Evolutionary conservation across 2,113 vertebrate species (phyloP), one percentile per base, ranked within the genome.

Genomic region (Pseudolaguvia tuberculata): DNA sequence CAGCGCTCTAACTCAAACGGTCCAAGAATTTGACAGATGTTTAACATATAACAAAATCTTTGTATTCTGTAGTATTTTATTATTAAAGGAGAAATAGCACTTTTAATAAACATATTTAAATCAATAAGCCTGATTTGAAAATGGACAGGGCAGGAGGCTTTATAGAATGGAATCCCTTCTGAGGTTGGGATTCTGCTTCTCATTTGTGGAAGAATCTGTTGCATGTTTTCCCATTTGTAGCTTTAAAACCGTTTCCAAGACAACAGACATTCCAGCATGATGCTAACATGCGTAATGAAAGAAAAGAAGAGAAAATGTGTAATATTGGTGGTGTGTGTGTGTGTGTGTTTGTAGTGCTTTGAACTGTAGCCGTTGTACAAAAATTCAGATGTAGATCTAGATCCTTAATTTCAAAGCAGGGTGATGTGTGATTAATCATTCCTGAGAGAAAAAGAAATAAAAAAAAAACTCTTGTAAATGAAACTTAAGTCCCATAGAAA

Each of bases 191-290:
- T 59, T 23, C 31, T 50, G 39, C 29, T 31, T 23, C 29, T 48
- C 31, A 17, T 76, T 72, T 76, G n/a, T 45, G 45, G 55, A 48
- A 68, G 53, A 20, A 48, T 47, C 65, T 70, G 21, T 62, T 63
- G 23, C 58, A 67, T 72, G 48, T 61, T 53, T n/a, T 29, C 59
- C 29, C 73, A 10, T 27, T 68, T 55, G 62, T 57, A 57, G 35
- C 63, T 76, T 73, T 42, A 79, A 57, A 52, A 59, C 77, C 73
- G 77, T 81, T 81, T 79, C 73, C 70, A 73, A 58, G 70, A 79
- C 80, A 63, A 77, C 77, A 59, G 23, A 73, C 39, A 59, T 73
- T 21, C 42, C 71, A 23, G 56, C 77, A 21, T 72, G 59, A 75
- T 63, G 68, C 31, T 78, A 35, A 18, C 13, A n/a, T 57, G 20